phyloP scores from a whole-genome alignment of 2,888 invertebrate genomes.

The Oligia latruncula region DNA sequence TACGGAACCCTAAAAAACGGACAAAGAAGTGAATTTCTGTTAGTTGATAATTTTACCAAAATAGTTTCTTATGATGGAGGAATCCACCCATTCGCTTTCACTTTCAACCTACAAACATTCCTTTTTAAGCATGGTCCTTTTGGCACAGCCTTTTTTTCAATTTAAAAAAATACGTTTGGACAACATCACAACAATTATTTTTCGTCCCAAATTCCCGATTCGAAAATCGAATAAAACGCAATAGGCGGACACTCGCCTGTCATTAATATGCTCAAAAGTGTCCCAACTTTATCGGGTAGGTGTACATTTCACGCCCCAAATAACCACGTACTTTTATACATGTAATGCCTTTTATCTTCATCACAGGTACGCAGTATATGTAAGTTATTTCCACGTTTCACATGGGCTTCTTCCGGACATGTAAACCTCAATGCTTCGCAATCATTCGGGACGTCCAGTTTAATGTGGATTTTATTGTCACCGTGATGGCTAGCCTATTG shows the following conservation, averaged over 20 bases:
- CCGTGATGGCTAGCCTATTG: constrained; percentile 51
- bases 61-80: background rate
- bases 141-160: no score
- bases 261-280: constrained; percentile 25
- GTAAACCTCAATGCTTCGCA: constrained; percentile 37
- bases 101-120: background rate
- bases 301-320: constrained; percentile 27
- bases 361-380: constrained; percentile 16
- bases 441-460: constrained; percentile 37
- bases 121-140: background rate
- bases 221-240: constrained; percentile 29
- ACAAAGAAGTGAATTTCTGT: background rate
- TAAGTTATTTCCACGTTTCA: constrained; percentile 34
- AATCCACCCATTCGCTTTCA: background rate
- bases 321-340: constrained; percentile 24
- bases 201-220: constrained; percentile 6
- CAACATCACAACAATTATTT: background rate
- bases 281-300: constrained; percentile 13
- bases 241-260: constrained; percentile 5
- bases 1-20: background rate
- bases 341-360: constrained; percentile 35
- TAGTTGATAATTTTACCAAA: background rate
- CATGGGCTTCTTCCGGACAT: constrained; percentile 44
- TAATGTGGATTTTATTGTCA: constrained; percentile 52
- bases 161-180: background rate